Conservation (phyloP, 2,113 vertebrate species). For the Deroptyus accipitrinus region DNA sequence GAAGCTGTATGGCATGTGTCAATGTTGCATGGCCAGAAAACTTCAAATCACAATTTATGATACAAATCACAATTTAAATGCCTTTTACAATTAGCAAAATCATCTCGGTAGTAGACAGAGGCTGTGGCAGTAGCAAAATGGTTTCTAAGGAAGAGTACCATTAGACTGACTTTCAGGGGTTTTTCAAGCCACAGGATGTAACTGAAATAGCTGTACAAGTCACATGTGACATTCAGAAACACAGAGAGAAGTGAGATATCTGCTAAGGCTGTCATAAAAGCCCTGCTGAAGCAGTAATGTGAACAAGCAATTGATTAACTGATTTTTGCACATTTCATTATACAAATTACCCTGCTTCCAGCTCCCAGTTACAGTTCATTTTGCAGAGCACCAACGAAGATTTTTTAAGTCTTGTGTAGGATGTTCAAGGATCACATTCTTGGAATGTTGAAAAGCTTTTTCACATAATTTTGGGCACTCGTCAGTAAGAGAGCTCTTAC, state of each 20-base stretch:
- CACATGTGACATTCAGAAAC: neutral
- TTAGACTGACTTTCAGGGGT: neutral
- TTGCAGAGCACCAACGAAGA: neutral
- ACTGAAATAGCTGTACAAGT: neutral
- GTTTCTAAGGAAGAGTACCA: neutral
- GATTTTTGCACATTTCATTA: neutral
- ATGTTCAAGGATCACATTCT: neutral
- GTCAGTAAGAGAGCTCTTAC: neutral
- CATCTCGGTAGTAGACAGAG: neutral
- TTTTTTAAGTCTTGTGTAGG: neutral
- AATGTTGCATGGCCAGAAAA: neutral
- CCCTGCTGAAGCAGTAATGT: neutral
- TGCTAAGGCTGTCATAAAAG: neutral
- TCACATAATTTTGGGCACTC: neutral
- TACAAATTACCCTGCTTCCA: neutral
- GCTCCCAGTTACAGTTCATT: neutral
- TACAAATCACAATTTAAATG: neutral
- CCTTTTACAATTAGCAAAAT: neutral
- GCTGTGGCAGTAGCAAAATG: neutral
- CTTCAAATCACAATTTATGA: neutral
- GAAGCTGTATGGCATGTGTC: rapidly evolving
- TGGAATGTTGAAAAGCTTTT: neutral
- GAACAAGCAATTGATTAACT: neutral
- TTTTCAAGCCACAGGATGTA: neutral
- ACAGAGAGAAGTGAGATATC: neutral